These are phyloP conservation scores for Venturia canescens DNA, from an alignment of 1,140 invertebrate genomes.

Conservation along the genomic window DNA sequence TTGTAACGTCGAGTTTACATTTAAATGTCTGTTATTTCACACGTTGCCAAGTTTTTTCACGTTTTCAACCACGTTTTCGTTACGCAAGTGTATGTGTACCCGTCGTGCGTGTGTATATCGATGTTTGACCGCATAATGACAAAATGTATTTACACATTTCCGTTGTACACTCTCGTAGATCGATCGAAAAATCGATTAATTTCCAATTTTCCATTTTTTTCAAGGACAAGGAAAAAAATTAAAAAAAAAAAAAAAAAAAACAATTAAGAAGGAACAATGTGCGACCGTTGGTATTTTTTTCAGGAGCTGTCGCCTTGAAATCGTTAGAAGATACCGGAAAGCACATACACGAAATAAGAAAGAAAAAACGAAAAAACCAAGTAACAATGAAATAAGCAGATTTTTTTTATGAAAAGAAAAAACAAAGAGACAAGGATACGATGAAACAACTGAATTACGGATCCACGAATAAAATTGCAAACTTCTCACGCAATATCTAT, in stretches of 20 bases:
- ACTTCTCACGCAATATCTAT: slow-evolving; percentile 69
- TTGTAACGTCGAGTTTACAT: no score
- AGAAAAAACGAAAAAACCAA: slow-evolving; percentile 41
- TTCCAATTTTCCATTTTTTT: no score
- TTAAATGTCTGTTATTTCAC: no score
- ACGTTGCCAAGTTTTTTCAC: no score
- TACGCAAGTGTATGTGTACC: no score
- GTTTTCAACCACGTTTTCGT: no score
- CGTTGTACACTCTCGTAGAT: no score
- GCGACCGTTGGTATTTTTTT: slow-evolving; percentile 74
- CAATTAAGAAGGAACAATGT: slow-evolving; percentile 62
- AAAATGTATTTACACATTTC: no score
- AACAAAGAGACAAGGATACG: slow-evolving; percentile 49
- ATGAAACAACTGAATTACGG: slow-evolving; percentile 22
- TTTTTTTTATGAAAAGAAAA: slow-evolving; percentile 22
- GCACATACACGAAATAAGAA: slow-evolving; percentile 41
- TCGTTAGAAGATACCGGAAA: slow-evolving; percentile 68
- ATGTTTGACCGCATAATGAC: no score
- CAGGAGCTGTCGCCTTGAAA: slow-evolving; percentile 78
- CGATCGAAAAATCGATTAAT: no score
- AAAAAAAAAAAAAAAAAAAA: slow-evolving; percentile 32
- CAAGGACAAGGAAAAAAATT: background rate
- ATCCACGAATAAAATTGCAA: slow-evolving; percentile 60
- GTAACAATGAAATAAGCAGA: background rate
- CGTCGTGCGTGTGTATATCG: no score